A percentile compares a stretch with the other conserved stretches of the same genome.
Conservation (phyloP, 2,797 vertebrate species). For the Holocentrus rufus region DNA sequence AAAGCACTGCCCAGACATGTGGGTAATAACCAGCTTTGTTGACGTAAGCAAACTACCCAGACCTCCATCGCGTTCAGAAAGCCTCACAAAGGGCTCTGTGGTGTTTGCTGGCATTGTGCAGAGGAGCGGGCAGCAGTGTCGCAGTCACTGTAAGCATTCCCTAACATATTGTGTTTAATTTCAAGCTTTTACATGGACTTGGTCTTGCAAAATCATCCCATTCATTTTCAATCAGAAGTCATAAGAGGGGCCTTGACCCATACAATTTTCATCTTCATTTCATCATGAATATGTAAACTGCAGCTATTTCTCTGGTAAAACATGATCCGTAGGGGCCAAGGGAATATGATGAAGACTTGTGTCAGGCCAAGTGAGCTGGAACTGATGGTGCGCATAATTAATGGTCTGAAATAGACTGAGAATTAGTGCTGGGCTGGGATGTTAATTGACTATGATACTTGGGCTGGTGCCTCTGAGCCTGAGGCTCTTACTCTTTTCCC, state of each 20-base stretch:
- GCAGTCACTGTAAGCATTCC: slow-evolving; percentile 13
- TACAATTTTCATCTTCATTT: slow-evolving; percentile 58
- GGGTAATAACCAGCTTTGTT: slow-evolving; percentile 30
- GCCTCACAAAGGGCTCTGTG: slow-evolving; percentile 5
- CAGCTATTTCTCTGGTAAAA: slow-evolving; percentile 68
- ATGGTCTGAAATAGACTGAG: slow-evolving; percentile 82
- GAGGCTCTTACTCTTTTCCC: slow-evolving; percentile 69
- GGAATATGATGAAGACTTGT: slow-evolving; percentile 75
- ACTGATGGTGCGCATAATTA: slow-evolving; percentile 84
- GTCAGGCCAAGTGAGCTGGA: slow-evolving; percentile 82
- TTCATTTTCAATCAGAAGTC: slow-evolving; percentile 41
- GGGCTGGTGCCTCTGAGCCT: slow-evolving; percentile 78
- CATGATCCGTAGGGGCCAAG: slow-evolving; percentile 65
- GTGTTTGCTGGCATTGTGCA: slow-evolving; percentile 9
- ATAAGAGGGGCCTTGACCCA: slow-evolving; percentile 33
- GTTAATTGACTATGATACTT: slow-evolving; percentile 85
- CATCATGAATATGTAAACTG: slow-evolving; percentile 69
- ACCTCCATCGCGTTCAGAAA: slow-evolving; percentile 33
- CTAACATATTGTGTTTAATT: slow-evolving; percentile 33
- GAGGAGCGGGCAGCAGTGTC: background rate
- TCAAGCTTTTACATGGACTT: slow-evolving; percentile 15
- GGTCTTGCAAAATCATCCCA: slow-evolving; percentile 25
- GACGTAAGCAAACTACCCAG: slow-evolving; percentile 44
- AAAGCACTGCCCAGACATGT: slow-evolving; percentile 24
- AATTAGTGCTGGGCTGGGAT: slow-evolving; percentile 80